Conservation (phyloP, 1,140 invertebrate genomes). For the Heliconius hermathena region DNA sequence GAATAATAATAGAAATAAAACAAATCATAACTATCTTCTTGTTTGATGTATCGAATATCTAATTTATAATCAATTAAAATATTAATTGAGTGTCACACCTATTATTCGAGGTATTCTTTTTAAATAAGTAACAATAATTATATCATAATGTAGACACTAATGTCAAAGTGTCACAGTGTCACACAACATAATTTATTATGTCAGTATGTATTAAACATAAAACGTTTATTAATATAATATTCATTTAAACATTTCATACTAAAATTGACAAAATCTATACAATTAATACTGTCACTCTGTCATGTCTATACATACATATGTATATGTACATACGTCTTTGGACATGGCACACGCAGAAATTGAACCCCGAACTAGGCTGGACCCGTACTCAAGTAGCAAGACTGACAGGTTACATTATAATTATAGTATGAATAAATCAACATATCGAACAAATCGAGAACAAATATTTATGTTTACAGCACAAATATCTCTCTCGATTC, state of each 20-base stretch:
- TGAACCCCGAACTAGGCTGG: background rate
- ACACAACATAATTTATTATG: background rate
- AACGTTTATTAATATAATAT: background rate
- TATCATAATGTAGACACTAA: no score
- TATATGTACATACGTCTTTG: background rate
- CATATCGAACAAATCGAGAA: background rate
- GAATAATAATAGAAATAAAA: no score
- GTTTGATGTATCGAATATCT: no score
- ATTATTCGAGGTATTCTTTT: no score
- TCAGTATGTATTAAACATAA: background rate
- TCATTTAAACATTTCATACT: slow-evolving; percentile 18
- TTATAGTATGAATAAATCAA: background rate
- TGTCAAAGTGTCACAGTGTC: background rate
- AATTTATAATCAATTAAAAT: no score
- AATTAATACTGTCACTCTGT: slow-evolving; percentile 29
- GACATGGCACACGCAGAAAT: background rate
- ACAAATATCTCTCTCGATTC: background rate
- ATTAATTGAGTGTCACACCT: no score
- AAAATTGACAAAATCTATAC: slow-evolving; percentile 34
- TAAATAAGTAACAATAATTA: no score
- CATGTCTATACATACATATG: background rate
- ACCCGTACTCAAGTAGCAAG: background rate
- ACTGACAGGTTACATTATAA: background rate
- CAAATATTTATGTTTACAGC: background rate
- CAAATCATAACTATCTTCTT: no score